Evolutionary conservation across 2,113 vertebrate species (phyloP).

Genomic region (Acrocephalus kingi): DNA sequence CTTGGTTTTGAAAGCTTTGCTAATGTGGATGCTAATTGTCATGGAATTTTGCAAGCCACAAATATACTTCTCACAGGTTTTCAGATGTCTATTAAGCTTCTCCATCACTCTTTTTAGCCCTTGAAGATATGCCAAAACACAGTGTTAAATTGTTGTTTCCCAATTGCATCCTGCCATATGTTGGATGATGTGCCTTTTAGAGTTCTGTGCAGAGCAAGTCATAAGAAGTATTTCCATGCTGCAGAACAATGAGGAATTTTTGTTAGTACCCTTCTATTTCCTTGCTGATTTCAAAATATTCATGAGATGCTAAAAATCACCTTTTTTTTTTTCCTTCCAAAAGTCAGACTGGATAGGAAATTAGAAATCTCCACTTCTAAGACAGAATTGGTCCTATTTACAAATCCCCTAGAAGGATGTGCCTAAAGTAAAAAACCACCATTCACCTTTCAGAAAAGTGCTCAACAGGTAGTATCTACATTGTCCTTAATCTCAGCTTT

Average conservation of each 20-base stretch:
- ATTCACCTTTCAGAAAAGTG: background rate
- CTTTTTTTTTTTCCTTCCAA: background rate
- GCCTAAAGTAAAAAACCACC: background rate
- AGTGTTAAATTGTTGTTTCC: background rate
- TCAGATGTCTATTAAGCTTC: background rate
- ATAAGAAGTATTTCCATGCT: background rate
- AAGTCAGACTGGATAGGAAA: background rate
- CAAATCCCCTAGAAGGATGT: background rate
- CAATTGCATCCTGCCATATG: background rate
- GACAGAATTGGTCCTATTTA: background rate
- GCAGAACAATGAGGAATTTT: background rate
- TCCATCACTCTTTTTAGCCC: background rate
- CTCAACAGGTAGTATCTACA: background rate
- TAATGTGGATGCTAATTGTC: conserved; percentile 2
- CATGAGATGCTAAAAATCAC: background rate
- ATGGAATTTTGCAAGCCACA: conserved; percentile 17
- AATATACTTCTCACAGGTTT: conserved; percentile 17
- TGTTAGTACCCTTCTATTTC: background rate
- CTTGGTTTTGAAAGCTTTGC: background rate
- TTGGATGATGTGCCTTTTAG: background rate
- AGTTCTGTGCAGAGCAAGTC: background rate
- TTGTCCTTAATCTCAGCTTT: background rate
- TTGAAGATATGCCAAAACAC: conserved; percentile 20
- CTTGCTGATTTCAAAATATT: background rate
- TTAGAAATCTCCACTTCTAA: background rate